Base-by-base conservation (phyloP, 1,140 invertebrate species). In the Scaptomyza hsui region DNA sequence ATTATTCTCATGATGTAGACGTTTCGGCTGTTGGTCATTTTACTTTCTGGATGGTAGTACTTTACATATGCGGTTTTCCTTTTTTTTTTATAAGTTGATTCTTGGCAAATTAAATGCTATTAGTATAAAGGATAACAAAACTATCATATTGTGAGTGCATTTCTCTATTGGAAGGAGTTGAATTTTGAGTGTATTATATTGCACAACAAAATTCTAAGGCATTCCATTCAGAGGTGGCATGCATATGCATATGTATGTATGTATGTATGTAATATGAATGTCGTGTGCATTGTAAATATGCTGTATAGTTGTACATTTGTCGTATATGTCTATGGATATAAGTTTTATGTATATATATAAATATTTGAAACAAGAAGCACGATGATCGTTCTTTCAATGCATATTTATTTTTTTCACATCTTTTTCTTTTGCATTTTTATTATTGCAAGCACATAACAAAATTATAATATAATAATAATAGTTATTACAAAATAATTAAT, bases 371-470 rank as follows among this genome's bases (percentile, higher is more conserved):
- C 41, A 59, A 59, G 37, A 53, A 63, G 45, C 32, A 61, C 41
- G 42, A 9, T 32, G 29, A 61, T 55, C 29, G 48, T 75, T 71
- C 55, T 57, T 69, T 77, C 64, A 72, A 72, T 72, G 53, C 52
- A 81, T 72, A 68, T 83, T 85, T 86, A 80, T 85, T 86, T 82
- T 37, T 39, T 72, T 81, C 61, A 81, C 68, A 65, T 75, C 60
- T 13, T 41, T 53, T 37, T 56, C 55, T 49, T 19, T 76, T 77
- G 82, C 77, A 29, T 62, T 77, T 76, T 48, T 74, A 81, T 64
- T 81, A 88, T 88, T 86, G 82, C 82, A 86, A 86, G 81, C 82
- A 73, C 70, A 86, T 86, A 86, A 86, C 81, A 86, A 86, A 86
- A 85, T 72, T 47, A 83, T 69, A 85, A 75, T 75, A 68, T 56